A percentile compares a stretch with the other conserved stretches of the same genome.
phyloP scores from a whole-genome alignment of 1,140 invertebrate genomes.

The Monomorium pharaonis region DNA sequence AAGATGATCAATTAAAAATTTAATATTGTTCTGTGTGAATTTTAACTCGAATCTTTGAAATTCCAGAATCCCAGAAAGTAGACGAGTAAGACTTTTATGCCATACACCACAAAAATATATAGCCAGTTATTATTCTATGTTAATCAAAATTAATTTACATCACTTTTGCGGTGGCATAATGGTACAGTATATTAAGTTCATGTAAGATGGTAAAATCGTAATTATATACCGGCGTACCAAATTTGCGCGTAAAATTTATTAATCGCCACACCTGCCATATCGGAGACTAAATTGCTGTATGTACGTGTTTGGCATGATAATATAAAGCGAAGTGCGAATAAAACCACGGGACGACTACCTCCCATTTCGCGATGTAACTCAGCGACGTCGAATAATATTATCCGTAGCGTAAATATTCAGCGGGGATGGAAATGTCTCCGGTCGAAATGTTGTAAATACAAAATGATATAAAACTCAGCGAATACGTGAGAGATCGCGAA shows the following conservation, averaged over 20 bases:
- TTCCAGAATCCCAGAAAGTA: too few relatives aligned
- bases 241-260: constrained; percentile 23
- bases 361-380: neutral
- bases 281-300: constrained; percentile 21
- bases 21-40: too few relatives aligned
- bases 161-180: neutral
- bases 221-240: neutral
- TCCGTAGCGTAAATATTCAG: constrained; percentile 30
- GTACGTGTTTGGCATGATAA: constrained; percentile 38
- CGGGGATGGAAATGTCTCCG: constrained; percentile 1
- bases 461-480: constrained; percentile 31
- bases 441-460: constrained; percentile 31
- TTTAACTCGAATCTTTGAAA: too few relatives aligned
- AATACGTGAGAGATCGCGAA: neutral
- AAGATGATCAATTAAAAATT: too few relatives aligned
- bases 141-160: constrained; percentile 29
- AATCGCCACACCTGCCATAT: neutral
- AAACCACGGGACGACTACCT: constrained; percentile 13
- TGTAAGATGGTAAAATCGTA: neutral
- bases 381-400: constrained; percentile 9
- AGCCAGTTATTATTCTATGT: neutral
- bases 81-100: too few relatives aligned
- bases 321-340: constrained; percentile 30
- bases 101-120: too few relatives aligned
- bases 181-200: neutral